A percentile compares a stretch with the other conserved stretches of the same genome.
Evolutionary conservation across 92 coral and sea anemone genomes (phyloP).

Genomic region (Anthopleura xanthogrammica): DNA sequence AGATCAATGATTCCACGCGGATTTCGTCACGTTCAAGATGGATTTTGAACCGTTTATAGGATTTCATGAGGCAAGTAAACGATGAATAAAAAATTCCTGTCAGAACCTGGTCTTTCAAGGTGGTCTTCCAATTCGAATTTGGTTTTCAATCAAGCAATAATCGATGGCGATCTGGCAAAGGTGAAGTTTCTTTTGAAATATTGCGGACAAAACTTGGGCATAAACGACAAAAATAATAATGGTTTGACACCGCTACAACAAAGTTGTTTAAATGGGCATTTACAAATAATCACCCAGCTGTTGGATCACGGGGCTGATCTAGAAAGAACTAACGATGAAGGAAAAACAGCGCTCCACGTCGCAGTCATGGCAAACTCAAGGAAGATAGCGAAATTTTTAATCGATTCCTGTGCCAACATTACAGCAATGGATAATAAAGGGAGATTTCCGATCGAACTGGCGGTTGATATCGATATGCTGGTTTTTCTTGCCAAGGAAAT

Average conservation of each 20-base stretch:
- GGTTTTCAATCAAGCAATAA: constrained; percentile 70
- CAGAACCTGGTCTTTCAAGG: constrained; percentile 18
- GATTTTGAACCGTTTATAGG: constrained; percentile 2
- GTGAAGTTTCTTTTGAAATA: constrained; percentile 72
- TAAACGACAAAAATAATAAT: constrained; percentile 62
- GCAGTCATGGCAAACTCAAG: constrained; percentile 61
- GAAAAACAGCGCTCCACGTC: constrained; percentile 70
- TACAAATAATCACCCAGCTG: constrained; percentile 49
- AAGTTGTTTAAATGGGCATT: constrained; percentile 65
- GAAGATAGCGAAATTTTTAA: constrained; percentile 57
- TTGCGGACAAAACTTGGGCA: constrained; percentile 66
- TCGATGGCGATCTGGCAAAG: constrained; percentile 80
- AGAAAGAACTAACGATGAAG: constrained; percentile 60
- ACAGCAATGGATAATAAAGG: constrained; percentile 69
- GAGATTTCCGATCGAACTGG: constrained; percentile 72
- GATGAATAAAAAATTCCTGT: constrained; percentile 12
- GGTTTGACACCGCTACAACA: constrained; percentile 84
- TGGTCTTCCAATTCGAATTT: constrained; percentile 60
- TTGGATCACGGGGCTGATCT: constrained; percentile 69
- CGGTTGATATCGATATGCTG: constrained; percentile 66
- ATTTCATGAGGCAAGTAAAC: neutral
- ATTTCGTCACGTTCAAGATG: neutral
- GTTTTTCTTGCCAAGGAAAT: constrained; percentile 61
- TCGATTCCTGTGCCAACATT: constrained; percentile 78
- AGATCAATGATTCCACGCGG: neutral